These are phyloP conservation scores for Scaptodrosophila lebanonensis DNA, from an alignment of 1,140 invertebrate genomes.

Conservation along the genomic window DNA sequence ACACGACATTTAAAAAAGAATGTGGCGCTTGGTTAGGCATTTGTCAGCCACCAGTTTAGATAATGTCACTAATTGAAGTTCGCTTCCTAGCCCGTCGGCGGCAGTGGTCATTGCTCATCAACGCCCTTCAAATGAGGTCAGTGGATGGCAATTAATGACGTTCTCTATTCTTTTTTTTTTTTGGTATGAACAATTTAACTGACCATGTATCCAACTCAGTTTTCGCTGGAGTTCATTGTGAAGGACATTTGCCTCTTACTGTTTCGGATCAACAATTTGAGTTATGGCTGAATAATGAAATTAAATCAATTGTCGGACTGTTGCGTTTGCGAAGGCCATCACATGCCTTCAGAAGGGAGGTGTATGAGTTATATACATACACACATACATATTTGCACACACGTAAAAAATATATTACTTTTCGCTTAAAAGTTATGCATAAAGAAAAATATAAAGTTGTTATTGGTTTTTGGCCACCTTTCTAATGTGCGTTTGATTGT, in stretches of 20 bases:
- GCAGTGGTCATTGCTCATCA: constrained; percentile 59
- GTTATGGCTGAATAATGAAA: neutral
- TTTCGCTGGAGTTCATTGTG: constrained; percentile 54
- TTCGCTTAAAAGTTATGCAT: too few species aligned
- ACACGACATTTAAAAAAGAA: constrained; percentile 26
- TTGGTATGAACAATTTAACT: constrained; percentile 23
- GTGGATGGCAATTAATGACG: constrained; percentile 34
- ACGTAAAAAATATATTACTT: too few species aligned
- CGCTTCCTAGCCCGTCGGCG: constrained; percentile 32
- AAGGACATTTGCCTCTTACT: constrained; percentile 39
- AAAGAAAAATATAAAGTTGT: too few species aligned
- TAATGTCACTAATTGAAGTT: constrained; percentile 46
- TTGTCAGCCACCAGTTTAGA: constrained; percentile 6
- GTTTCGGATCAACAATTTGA: neutral
- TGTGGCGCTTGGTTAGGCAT: constrained; percentile 31
- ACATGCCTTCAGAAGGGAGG: too few species aligned
- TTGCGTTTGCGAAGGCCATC: too few species aligned
- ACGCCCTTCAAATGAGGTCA: constrained; percentile 64
- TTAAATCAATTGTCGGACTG: too few species aligned
- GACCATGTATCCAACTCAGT: constrained; percentile 29
- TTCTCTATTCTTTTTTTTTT: constrained; percentile 18
- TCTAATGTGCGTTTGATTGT: too few species aligned
- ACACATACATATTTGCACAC: too few species aligned
- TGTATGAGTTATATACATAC: too few species aligned
- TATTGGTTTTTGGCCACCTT: too few species aligned